Evolutionary conservation across 2,797 vertebrate genomes (phyloP).

Genomic region (Glyptemys insculpta): DNA sequence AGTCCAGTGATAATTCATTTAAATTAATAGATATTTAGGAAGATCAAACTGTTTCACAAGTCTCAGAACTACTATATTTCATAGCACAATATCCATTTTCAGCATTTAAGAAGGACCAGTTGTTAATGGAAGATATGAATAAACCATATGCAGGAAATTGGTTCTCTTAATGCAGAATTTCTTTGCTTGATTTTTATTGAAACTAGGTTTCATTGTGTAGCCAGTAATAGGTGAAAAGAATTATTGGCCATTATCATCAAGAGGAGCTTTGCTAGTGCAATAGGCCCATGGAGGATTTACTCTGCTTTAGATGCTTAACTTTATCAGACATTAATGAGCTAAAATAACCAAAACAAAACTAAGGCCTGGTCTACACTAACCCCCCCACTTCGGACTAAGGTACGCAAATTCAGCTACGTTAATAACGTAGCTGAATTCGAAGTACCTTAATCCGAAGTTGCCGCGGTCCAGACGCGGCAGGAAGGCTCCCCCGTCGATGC

Average conservation of each 20-base stretch:
- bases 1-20: neutral
- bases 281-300: neutral
- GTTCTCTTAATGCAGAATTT: slow-evolving; percentile 4
- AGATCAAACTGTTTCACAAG: neutral
- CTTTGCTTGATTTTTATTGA: neutral
- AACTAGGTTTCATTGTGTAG: neutral
- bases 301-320: neutral
- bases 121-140: slow-evolving; percentile 28
- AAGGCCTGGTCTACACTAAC: too few species aligned
- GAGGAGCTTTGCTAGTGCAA: slow-evolving; percentile 12
- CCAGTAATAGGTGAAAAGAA: neutral
- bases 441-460: too few species aligned
- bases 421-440: too few species aligned
- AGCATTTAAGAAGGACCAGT: neutral
- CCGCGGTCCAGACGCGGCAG: too few species aligned
- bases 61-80: neutral
- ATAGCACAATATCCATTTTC: neutral
- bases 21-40: slow-evolving; percentile 10
- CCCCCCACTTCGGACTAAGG: too few species aligned
- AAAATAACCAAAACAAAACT: neutral
- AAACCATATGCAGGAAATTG: neutral
- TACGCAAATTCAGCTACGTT: too few species aligned
- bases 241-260: fast-evolving
- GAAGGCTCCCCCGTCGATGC: too few species aligned
- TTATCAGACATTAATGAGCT: neutral